A percentile compares a stretch with the other conserved stretches of the same genome.
Evolutionary conservation across 2,797 vertebrate species (phyloP).

Genomic region (Urosaurus nigricauda): DNA sequence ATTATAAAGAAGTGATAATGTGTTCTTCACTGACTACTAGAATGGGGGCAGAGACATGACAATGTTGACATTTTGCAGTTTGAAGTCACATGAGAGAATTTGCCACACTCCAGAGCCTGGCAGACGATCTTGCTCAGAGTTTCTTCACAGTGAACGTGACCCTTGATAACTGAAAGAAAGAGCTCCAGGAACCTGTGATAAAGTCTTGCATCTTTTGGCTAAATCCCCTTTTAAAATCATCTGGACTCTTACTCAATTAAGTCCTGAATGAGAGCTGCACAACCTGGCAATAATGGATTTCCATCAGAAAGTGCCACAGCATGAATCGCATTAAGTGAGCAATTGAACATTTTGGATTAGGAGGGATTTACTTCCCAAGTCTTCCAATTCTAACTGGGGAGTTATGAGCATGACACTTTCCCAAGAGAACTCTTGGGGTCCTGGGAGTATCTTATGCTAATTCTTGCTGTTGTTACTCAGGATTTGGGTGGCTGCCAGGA

Average conservation of each 20-base stretch:
- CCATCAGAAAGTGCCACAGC: slow-evolving; percentile 22
- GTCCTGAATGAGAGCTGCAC: neutral
- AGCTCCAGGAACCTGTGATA: neutral
- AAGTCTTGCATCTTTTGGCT: neutral
- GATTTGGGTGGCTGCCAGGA: slow-evolving; percentile 36
- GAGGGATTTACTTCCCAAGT: slow-evolving; percentile 32
- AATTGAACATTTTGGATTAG: slow-evolving; percentile 54
- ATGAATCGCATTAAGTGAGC: slow-evolving; percentile 23
- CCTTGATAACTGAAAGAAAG: slow-evolving; percentile 2
- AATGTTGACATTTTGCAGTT: neutral
- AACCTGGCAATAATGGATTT: neutral
- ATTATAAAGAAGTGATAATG: neutral
- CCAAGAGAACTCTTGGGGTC: slow-evolving; percentile 44
- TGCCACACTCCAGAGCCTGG: neutral
- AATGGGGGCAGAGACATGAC: neutral
- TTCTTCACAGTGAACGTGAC: neutral
- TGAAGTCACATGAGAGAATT: neutral
- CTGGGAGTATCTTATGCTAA: slow-evolving; percentile 43
- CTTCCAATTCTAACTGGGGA: slow-evolving; percentile 54
- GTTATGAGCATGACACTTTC: slow-evolving; percentile 52
- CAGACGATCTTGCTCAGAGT: neutral
- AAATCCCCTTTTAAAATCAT: slow-evolving; percentile 11
- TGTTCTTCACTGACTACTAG: neutral
- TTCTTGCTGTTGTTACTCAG: slow-evolving; percentile 41
- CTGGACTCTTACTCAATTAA: slow-evolving; percentile 21